Conservation (phyloP, 2,113 vertebrate genomes). For the Platysteira castanea region DNA sequence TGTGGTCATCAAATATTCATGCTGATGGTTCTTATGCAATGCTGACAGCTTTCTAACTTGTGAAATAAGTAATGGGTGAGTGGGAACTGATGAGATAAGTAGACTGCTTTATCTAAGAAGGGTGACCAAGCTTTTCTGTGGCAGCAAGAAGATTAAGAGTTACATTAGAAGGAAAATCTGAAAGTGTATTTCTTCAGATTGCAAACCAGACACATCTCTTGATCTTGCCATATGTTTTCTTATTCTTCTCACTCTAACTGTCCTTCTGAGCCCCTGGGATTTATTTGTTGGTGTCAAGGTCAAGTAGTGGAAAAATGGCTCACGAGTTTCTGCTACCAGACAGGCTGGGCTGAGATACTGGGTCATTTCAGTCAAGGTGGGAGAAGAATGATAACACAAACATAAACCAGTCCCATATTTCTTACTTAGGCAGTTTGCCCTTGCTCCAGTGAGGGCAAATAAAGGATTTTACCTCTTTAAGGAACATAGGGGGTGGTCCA, state of each 20-base stretch:
- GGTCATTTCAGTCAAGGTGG: neutral
- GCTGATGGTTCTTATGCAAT: constrained; percentile 42
- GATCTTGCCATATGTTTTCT: neutral
- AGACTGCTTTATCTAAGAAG: constrained; percentile 20
- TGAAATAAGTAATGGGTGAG: constrained; percentile 48
- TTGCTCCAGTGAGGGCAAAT: neutral
- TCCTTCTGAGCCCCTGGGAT: neutral
- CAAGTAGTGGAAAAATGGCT: neutral
- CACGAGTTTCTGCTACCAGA: neutral
- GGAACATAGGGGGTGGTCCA: neutral
- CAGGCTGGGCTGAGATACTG: neutral
- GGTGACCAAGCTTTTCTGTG: neutral
- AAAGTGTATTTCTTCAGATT: neutral
- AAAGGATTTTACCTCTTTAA: neutral
- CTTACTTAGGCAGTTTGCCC: neutral
- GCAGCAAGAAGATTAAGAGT: neutral
- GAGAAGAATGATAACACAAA: neutral
- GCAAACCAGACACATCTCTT: neutral
- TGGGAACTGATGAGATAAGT: constrained; percentile 38
- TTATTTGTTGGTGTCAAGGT: neutral
- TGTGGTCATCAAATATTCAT: constrained; percentile 63
- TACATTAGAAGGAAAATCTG: neutral
- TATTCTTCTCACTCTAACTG: neutral
- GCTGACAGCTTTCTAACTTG: constrained; percentile 44
- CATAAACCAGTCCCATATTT: neutral